Conservation (phyloP, 2,888 invertebrate genomes). For the Anodontia alba region DNA sequence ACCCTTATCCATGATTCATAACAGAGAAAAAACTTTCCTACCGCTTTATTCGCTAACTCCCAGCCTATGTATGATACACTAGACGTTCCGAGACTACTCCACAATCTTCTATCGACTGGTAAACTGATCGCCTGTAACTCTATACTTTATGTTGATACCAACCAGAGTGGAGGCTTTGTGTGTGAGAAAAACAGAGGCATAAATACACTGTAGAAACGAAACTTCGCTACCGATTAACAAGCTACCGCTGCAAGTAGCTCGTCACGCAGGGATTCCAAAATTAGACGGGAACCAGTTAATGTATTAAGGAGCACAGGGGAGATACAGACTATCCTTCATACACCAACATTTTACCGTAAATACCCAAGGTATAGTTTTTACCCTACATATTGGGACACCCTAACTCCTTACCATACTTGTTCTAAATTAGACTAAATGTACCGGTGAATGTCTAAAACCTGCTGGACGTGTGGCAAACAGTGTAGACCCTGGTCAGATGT, state of each 20-base stretch:
- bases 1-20: constrained; percentile 18
- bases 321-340: too few relatives aligned
- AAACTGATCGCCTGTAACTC: constrained; percentile 7
- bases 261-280: background rate
- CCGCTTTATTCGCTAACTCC: constrained; percentile 1
- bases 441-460: too few relatives aligned
- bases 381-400: too few relatives aligned
- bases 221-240: constrained; percentile 3
- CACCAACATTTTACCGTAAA: too few relatives aligned
- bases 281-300: too few relatives aligned
- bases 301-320: too few relatives aligned
- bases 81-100: background rate
- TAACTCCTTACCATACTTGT: too few relatives aligned
- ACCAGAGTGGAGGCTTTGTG: constrained; percentile 10
- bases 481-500: too few relatives aligned
- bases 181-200: constrained; percentile 14
- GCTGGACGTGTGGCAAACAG: too few relatives aligned
- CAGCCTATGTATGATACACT: constrained; percentile 6
- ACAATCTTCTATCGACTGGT: constrained; percentile 13
- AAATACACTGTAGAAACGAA: background rate
- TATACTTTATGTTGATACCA: constrained; percentile 2
- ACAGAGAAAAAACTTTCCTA: constrained; percentile 3
- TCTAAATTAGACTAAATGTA: too few relatives aligned
- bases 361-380: too few relatives aligned
- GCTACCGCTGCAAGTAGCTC: background rate